These are phyloP conservation scores for Dorcus parallelipipedus DNA, from an alignment of 2,888 invertebrate species.

Conservation along the genomic window DNA sequence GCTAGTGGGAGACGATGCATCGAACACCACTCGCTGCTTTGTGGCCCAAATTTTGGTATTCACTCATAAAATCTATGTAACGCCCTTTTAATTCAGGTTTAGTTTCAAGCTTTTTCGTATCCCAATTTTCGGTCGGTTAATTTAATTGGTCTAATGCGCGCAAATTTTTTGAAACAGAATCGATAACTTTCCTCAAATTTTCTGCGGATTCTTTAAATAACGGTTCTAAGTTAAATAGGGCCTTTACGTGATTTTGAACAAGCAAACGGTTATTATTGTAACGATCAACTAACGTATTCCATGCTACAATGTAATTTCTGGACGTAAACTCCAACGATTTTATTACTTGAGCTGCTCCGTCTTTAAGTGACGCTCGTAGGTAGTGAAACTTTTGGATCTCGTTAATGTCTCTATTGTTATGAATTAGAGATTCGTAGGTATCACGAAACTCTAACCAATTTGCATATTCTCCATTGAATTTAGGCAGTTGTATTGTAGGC, in stretches of 20 bases:
- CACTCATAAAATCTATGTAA: no score
- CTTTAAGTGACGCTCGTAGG: no score
- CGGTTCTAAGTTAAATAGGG: slow-evolving; percentile 15
- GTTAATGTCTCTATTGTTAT: no score
- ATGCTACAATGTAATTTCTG: slow-evolving; percentile 20
- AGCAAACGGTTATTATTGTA: slow-evolving; percentile 20
- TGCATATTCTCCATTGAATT: background rate
- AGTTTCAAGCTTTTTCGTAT: background rate
- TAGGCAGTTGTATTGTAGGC: background rate
- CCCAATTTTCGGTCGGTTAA: slow-evolving; percentile 8
- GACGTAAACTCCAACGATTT: slow-evolving; percentile 17
- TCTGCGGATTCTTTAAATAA: slow-evolving; percentile 3
- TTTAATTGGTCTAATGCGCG: slow-evolving; percentile 3
- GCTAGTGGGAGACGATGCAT: no score
- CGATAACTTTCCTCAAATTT: slow-evolving; percentile 3
- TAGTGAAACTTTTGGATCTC: no score
- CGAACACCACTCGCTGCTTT: no score
- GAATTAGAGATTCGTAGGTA: no score
- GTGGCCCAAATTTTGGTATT: no score
- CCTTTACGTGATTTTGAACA: slow-evolving; percentile 19
- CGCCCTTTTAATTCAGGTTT: no score
- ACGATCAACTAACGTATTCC: slow-evolving; percentile 19
- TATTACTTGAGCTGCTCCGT: background rate
- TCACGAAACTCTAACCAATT: no score
- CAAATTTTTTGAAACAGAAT: slow-evolving; percentile 8